Conservation (phyloP, 37 sponge, comb jelly and placozoan genomes). For the Oopsacas minuta region DNA sequence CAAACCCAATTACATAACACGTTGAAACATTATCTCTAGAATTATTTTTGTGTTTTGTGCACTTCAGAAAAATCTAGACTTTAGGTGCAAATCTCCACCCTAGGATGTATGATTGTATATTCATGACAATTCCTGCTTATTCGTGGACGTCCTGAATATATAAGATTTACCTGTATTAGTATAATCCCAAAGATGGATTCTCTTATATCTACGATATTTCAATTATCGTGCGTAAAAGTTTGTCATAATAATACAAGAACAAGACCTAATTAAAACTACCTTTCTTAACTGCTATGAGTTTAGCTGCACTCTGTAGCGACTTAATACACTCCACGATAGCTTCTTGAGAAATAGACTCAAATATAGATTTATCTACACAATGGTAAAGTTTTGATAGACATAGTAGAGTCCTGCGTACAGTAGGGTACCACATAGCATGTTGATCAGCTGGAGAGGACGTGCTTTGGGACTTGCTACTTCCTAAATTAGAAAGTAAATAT, state of each 20-base stretch:
- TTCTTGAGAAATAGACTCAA: constrained; percentile 94
- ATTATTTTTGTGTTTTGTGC: no score
- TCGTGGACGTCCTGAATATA: no score
- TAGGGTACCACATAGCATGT: constrained; percentile 99
- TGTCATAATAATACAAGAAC: background rate
- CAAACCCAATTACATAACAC: no score
- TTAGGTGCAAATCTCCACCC: no score
- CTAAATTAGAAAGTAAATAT: background rate
- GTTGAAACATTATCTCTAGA: no score
- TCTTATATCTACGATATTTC: no score
- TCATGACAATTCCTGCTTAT: no score
- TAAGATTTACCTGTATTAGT: no score
- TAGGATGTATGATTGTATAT: no score
- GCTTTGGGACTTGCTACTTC: constrained; percentile 5
- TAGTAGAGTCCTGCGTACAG: constrained; percentile 78
- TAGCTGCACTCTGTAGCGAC: constrained; percentile 64
- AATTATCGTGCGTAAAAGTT: no score
- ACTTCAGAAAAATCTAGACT: no score
- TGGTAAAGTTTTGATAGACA: constrained; percentile 94
- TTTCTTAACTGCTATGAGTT: constrained; percentile 53
- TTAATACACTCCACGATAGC: constrained; percentile 67
- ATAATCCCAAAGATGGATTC: no score
- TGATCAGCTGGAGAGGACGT: constrained; percentile 56
- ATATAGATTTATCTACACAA: constrained; percentile 77
- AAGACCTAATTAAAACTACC: constrained; percentile 17